Percentiles rank a stretch among this genome's conserved stretches.
These are phyloP conservation scores for Xenopus tropicalis DNA, from an alignment of 2,113 vertebrate species.

Conservation along the genomic window DNA sequence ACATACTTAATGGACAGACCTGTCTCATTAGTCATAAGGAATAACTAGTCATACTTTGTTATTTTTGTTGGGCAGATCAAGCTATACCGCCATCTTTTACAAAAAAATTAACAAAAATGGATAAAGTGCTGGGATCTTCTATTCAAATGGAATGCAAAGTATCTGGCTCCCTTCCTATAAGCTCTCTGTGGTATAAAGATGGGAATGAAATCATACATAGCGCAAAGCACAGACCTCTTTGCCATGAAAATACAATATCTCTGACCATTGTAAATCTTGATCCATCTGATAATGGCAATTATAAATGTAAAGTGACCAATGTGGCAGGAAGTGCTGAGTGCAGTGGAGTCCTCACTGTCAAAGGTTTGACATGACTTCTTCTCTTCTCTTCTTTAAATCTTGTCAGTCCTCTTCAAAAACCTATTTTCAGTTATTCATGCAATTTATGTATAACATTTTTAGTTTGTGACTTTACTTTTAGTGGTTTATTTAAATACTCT, in stretches of 20 bases:
- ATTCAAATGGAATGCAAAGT: conserved; percentile 88
- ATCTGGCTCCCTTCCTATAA: conserved; percentile 90
- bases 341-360: conserved; percentile 81
- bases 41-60: conserved; percentile 49
- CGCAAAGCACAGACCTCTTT: conserved; percentile 83
- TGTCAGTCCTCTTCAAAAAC: conserved; percentile 19
- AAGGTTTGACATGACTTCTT: conserved; percentile 76
- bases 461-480: background rate
- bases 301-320: conserved; percentile 85
- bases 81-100: conserved; percentile 88
- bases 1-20: background rate
- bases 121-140: conserved; percentile 81
- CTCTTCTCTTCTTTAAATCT: conserved; percentile 43
- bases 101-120: conserved; percentile 85
- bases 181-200: conserved; percentile 91
- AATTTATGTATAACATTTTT: no score
- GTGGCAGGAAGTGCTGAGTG: conserved; percentile 83
- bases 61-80: conserved; percentile 80
- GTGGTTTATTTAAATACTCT: conserved; percentile 49
- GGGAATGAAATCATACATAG: conserved; percentile 81
- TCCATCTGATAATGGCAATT: conserved; percentile 80
- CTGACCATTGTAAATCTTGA: conserved; percentile 84
- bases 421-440: no score
- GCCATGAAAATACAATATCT: conserved; percentile 81
- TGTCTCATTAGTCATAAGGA: conserved; percentile 5